Evolutionary conservation across 2,797 vertebrate genomes (phyloP), one percentile per base, ranked within the genome.

Genomic region (Sparus aurata): DNA sequence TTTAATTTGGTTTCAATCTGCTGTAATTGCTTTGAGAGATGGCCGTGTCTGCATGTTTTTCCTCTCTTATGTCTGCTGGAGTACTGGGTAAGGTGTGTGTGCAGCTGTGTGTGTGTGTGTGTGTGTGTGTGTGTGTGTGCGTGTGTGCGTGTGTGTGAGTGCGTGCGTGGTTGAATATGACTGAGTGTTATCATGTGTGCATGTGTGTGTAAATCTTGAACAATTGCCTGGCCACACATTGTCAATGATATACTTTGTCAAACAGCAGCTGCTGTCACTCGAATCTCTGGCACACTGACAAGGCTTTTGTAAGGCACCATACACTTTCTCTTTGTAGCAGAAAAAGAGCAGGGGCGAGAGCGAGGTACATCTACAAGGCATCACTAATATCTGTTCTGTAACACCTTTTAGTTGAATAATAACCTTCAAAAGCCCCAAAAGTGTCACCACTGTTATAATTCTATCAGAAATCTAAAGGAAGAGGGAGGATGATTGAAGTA

Each of bases 1-100:
- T 95, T 95, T 94, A 94, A 96, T 95, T 95, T 95, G 93, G 91
- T 94, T 95, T 94, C 95, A 95, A 93, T 95, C 93, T 94, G 93
- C 88, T 94, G 94, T 96, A 95, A 96, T 95, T 95, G 93, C 95
- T 95, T 94, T 92, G 93, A 95, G 93, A 94, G 94, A 93, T 82
- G 79, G 60, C 90, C 78, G 82, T 91, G 92, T 93, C 93, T 86
- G 85, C 93, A 90, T 92, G 84, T 93, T 94, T 88, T 93, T 82
- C 84, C 73, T 85, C 69, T 87, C 79, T 77, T 90, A 75, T 71
- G 78, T 85, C 84, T 85, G 72, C 87, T 63, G 73, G 81, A 91
- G 81, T 71, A 86, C 82, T 70, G 67, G 45, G 83, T 77, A 12
- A 70, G 2, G 45, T 76, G 81, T 70, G 66, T 53, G 64, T 63